Evolutionary conservation across 2,888 invertebrate species (phyloP), one percentile per base, ranked within the genome.

Genomic region (Ceramica pisi): DNA sequence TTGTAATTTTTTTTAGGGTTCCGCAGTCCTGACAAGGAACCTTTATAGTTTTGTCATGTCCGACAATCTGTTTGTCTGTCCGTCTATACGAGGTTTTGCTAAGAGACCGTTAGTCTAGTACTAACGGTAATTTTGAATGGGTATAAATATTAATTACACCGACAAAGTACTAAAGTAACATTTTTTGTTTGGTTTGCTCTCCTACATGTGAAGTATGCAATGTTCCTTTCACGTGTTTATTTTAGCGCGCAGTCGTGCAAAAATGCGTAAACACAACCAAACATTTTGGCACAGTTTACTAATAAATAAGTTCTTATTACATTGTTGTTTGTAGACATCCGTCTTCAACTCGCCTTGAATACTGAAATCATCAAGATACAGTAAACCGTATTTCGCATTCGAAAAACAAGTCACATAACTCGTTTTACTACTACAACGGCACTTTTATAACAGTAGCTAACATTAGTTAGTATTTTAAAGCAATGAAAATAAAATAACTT

Each of bases 361-460:
- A 66, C 38, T 63, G 50, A 46, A 12, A 57, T 66, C 26, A 51
- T 4, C 26, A 59, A 71, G 55, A 51, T 31, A 38, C 14, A 64
- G 14, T 26, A 31, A 59, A 5, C 35, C n/a, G 55, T 55, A 41
- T 26, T 71, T 46, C 51, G 46, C 55, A 64, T 71, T 16, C 19
- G 59, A 62, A 70, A 62, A 62, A 57, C 56, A 57, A 65, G 78
- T 59, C 62, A 63, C 51, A 66, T 41, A 78, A 61, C 78, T 67
- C n/a, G 61, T 73, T 72, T 62, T 19, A 31, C 4, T 12, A 55
- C 9, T 16, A 55, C 48, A 78, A 69, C 79, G 68, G 59, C 7
- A 66, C 55, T 68, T 77, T 57, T 68, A 23, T 51, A 60, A 66
- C 78, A 55, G 79, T 73, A n/a, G n/a, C n/a, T n/a, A n/a, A n/a